A percentile compares a stretch with the other conserved stretches of the same genome.
phyloP scores from a whole-genome alignment of 64 coral and sea anemone genomes.

The Montipora sp. region DNA sequence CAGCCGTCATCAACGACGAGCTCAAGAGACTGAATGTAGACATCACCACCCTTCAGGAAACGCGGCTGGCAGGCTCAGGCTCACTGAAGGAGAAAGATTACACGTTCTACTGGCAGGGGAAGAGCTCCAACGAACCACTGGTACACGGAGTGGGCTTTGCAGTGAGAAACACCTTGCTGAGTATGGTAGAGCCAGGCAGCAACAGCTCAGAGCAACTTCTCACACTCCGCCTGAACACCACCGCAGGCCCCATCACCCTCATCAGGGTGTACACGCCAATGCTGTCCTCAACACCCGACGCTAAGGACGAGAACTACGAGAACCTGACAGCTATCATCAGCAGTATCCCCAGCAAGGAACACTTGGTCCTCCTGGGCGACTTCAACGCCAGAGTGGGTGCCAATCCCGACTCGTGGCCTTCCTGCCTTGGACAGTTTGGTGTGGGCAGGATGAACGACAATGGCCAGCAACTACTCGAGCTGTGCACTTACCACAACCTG shows the following conservation, averaged over 20 bases:
- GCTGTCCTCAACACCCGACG: background rate
- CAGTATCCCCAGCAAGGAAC: slow-evolving; percentile 31
- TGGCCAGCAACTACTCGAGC: slow-evolving; percentile 16
- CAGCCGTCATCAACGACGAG: slow-evolving; percentile 61
- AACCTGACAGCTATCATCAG: background rate
- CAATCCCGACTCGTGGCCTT: slow-evolving; percentile 46
- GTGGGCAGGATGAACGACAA: slow-evolving; percentile 50
- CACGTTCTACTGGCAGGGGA: no score
- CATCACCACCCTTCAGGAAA: no score
- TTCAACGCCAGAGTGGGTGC: slow-evolving; percentile 64
- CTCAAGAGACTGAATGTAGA: slow-evolving; percentile 18
- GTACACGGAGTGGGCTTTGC: no score
- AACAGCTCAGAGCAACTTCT: background rate
- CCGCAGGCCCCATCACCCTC: slow-evolving; percentile 40
- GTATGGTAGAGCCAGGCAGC: no score
- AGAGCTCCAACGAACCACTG: no score
- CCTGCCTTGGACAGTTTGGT: slow-evolving; percentile 44
- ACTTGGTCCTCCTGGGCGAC: slow-evolving; percentile 45
- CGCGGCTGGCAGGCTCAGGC: no score
- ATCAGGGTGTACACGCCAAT: slow-evolving; percentile 20
- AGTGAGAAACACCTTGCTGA: no score
- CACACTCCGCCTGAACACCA: slow-evolving; percentile 46
- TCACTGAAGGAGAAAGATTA: no score
- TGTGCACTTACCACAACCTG: slow-evolving; percentile 14
- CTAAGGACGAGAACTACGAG: slow-evolving; percentile 61